Evolutionary conservation across 1,140 invertebrate genomes (phyloP).

Genomic region (Plectrocnemia conspersa): DNA sequence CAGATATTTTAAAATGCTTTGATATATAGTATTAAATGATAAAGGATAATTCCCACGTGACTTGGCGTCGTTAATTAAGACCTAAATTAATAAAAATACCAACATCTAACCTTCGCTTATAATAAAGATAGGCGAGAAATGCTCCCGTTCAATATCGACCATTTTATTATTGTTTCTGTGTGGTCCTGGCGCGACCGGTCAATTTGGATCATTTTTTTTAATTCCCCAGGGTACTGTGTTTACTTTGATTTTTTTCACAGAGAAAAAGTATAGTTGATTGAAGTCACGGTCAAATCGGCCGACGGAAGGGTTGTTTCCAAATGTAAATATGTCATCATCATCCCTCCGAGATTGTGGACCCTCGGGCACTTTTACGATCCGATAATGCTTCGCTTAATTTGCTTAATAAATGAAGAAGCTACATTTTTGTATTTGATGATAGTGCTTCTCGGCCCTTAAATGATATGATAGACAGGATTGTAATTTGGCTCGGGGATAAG

Average conservation of each 20-base stretch:
- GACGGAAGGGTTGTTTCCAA: constrained; percentile 21
- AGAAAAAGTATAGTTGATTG: constrained; percentile 28
- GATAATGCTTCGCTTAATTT: constrained; percentile 27
- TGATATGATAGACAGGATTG: constrained; percentile 5
- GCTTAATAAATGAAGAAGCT: constrained; percentile 10
- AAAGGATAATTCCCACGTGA: too few species aligned
- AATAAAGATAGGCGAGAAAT: constrained; percentile 34
- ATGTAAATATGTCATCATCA: constrained; percentile 35
- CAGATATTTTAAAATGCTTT: too few species aligned
- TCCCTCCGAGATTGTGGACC: background rate
- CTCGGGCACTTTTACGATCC: constrained; percentile 6
- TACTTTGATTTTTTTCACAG: constrained; percentile 12
- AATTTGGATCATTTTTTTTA: constrained; percentile 18
- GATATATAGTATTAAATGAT: too few species aligned
- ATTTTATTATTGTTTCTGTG: constrained; percentile 35
- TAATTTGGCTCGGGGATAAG: background rate
- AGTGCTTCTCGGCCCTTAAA: background rate
- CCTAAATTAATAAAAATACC: too few species aligned
- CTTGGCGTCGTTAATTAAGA: too few species aligned
- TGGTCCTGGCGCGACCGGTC: constrained; percentile 24
- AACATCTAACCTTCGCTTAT: too few species aligned
- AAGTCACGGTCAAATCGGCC: constrained; percentile 30
- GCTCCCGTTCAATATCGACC: constrained; percentile 28
- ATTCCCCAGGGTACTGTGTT: background rate
- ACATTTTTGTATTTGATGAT: background rate